phyloP scores from a whole-genome alignment of 92 coral and sea anemone genomes.

The Anthopleura xanthogrammica region DNA sequence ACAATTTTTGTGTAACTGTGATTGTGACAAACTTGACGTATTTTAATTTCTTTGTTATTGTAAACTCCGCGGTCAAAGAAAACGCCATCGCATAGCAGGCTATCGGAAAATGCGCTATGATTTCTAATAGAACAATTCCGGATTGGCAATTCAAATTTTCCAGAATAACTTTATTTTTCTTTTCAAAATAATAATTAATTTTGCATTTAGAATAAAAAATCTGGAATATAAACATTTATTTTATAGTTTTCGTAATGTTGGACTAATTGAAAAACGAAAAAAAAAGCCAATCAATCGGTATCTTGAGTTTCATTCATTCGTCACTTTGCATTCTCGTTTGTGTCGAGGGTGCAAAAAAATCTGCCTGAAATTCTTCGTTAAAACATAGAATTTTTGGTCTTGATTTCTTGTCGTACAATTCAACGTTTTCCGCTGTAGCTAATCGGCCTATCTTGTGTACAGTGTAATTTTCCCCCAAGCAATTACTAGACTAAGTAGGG shows the following conservation, averaged over 20 bases:
- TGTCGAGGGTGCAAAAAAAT: background rate
- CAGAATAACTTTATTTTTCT: background rate
- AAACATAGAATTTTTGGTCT: background rate
- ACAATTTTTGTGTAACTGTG: slow-evolving; percentile 10
- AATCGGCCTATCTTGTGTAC: slow-evolving; percentile 6
- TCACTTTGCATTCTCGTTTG: background rate
- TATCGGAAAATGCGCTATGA: background rate
- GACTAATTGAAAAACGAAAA: background rate
- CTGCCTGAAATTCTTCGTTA: background rate
- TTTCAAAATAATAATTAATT: background rate
- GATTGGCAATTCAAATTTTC: background rate
- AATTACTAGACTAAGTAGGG: slow-evolving; percentile 36
- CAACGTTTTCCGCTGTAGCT: background rate
- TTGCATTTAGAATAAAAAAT: background rate
- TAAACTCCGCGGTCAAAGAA: background rate
- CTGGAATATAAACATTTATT: background rate
- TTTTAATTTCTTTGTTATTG: slow-evolving; percentile 7
- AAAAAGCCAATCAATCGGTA: background rate
- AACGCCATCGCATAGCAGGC: slow-evolving; percentile 4
- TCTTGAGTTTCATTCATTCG: background rate
- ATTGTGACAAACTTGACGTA: slow-evolving; percentile 4
- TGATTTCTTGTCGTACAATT: background rate
- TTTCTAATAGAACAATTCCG: background rate
- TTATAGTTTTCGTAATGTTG: background rate
- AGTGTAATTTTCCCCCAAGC: slow-evolving; percentile 17